phyloP scores from a whole-genome alignment of 2,113 vertebrate genomes.

The Chloropsis cyanopogon region DNA sequence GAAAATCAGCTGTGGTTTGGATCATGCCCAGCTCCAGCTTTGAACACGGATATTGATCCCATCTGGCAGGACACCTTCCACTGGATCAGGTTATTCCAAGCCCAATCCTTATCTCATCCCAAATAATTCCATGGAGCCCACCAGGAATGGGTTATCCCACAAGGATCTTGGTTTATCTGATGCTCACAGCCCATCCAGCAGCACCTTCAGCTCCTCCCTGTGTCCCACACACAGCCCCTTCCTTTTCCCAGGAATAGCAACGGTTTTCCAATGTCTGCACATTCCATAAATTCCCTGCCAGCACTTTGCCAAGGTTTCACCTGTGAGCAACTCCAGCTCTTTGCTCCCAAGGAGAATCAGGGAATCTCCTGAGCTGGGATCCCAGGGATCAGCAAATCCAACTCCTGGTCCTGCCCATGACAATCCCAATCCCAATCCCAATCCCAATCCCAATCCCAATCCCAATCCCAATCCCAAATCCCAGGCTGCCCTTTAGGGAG shows the following conservation, averaged over 20 bases:
- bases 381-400: neutral
- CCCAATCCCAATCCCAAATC: neutral
- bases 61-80: neutral
- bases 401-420: neutral
- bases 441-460: too few species aligned
- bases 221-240: neutral
- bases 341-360: neutral
- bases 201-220: neutral
- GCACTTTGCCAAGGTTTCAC: neutral
- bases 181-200: neutral
- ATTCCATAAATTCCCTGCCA: neutral
- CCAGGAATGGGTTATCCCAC: too few species aligned
- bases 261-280: neutral
- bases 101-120: neutral
- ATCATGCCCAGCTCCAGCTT: neutral
- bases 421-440: neutral
- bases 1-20: neutral
- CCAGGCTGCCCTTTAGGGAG: neutral
- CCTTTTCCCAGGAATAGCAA: rapidly evolving
- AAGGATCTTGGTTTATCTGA: neutral
- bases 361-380: neutral
- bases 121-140: neutral
- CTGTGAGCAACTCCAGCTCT: rapidly evolving
- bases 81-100: neutral
- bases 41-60: neutral